These are phyloP conservation scores for Lasioglossum figueresi DNA, from an alignment of 2,888 invertebrate genomes.

Conservation along the genomic window DNA sequence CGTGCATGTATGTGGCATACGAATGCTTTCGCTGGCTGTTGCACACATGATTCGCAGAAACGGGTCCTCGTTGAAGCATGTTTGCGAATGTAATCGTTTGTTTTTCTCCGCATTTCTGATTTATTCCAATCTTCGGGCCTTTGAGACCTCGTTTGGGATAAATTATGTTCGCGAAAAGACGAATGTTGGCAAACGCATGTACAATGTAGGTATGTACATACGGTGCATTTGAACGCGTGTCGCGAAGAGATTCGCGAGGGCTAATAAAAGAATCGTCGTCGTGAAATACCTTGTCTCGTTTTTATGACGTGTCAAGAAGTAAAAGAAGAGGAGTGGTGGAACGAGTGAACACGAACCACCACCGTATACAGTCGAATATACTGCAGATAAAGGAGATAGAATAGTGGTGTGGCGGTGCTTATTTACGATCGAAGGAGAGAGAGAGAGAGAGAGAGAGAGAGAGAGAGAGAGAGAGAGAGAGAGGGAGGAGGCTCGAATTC, in stretches of 20 bases:
- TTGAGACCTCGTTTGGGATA: background rate
- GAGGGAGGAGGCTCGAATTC: constrained; percentile 40
- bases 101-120: background rate
- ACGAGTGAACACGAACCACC: constrained; percentile 9
- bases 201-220: too few relatives aligned
- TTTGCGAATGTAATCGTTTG: background rate
- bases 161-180: background rate
- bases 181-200: constrained; percentile 7
- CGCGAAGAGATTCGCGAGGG: background rate
- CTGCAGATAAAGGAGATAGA: constrained; percentile 31
- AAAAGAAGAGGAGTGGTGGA: background rate
- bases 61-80: background rate
- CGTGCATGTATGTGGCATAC: background rate
- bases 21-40: too few relatives aligned
- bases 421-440: constrained; percentile 62
- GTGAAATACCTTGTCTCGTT: constrained; percentile 36
- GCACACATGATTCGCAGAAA: background rate
- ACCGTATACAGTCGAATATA: constrained; percentile 16
- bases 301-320: constrained; percentile 34
- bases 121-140: constrained; percentile 1
- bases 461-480: constrained; percentile 34
- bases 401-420: constrained; percentile 39
- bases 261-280: constrained; percentile 17
- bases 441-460: constrained; percentile 36
- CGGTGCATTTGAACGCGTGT: constrained; percentile 12